A percentile compares a stretch with the other conserved stretches of the same genome.
Evolutionary conservation across 2,113 vertebrate genomes (phyloP).

Genomic region (Eubucco bourcierii): DNA sequence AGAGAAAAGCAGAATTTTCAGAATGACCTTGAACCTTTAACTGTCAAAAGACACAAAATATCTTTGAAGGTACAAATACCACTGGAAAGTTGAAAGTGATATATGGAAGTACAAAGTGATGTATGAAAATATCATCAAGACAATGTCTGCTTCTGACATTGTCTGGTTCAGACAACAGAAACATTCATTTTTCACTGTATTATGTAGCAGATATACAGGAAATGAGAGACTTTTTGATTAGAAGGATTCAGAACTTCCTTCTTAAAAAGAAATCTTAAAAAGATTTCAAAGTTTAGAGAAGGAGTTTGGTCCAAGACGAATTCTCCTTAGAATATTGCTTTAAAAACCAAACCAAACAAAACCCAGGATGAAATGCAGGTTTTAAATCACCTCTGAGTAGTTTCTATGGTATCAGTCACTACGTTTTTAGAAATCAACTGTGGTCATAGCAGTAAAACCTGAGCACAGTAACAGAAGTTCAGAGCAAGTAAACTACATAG

Average conservation of each 20-base stretch:
- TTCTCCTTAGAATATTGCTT: background rate
- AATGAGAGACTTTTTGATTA: background rate
- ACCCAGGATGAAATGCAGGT: background rate
- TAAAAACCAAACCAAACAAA: background rate
- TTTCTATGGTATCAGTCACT: background rate
- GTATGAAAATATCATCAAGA: slow-evolving; percentile 19
- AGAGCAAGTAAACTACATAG: background rate
- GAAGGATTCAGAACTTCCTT: background rate
- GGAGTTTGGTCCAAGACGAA: background rate
- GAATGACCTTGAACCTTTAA: background rate
- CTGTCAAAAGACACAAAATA: background rate
- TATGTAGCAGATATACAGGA: background rate
- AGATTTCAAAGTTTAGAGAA: no score
- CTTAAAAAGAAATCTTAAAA: no score
- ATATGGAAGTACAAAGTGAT: slow-evolving; percentile 8
- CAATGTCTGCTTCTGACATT: background rate
- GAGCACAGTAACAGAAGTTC: background rate
- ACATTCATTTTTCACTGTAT: background rate
- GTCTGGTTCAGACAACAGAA: background rate
- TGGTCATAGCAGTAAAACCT: background rate
- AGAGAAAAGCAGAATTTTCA: background rate
- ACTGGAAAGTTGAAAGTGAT: background rate
- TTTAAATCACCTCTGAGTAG: background rate
- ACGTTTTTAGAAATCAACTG: background rate
- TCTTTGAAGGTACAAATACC: background rate